Conservation (phyloP, 2,113 vertebrate species). For the Aplodontia rufa region DNA sequence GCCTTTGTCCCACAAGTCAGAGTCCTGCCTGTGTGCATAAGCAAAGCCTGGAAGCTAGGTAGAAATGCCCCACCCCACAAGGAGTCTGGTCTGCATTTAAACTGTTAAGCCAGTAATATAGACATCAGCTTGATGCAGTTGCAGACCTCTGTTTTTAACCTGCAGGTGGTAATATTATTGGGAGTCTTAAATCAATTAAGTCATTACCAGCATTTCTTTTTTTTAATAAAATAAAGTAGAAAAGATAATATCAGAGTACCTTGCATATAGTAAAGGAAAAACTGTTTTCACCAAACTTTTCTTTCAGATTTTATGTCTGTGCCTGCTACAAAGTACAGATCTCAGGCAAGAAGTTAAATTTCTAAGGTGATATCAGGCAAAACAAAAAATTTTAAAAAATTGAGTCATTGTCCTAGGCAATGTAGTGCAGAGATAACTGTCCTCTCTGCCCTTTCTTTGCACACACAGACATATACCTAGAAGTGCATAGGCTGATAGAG, state of each 20-base stretch:
- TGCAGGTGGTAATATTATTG: neutral
- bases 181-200: neutral
- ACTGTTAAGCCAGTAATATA: neutral
- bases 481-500: neutral
- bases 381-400: neutral
- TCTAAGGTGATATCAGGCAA: neutral
- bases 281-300: neutral
- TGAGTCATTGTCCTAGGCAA: neutral
- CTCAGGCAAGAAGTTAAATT: conserved; percentile 4
- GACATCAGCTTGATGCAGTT: neutral
- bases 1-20: neutral
- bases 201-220: neutral
- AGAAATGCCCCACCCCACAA: neutral
- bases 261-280: neutral
- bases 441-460: neutral
- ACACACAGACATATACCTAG: neutral
- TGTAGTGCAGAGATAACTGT: neutral
- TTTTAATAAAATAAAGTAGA: neutral
- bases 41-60: neutral
- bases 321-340: neutral
- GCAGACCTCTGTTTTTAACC: neutral
- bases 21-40: neutral
- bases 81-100: neutral
- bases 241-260: neutral
- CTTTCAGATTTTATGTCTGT: neutral